Evolutionary conservation across 2,113 vertebrate genomes (phyloP).

Genomic region (Peromyscus maniculatus): DNA sequence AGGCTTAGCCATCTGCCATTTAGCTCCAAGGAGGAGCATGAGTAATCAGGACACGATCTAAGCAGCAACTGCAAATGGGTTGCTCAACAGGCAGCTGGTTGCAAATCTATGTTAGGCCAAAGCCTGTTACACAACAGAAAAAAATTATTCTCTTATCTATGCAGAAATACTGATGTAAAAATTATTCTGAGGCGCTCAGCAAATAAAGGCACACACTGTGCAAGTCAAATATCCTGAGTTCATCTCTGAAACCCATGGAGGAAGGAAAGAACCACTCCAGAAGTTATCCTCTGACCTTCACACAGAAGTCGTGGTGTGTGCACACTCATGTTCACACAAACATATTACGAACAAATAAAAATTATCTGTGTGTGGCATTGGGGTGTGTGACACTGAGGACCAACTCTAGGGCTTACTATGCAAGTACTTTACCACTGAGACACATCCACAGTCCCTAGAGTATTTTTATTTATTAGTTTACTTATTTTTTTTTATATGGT

Average conservation of each 20-base stretch:
- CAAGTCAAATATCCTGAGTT: background rate
- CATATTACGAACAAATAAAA: background rate
- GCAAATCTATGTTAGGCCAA: background rate
- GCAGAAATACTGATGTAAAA: background rate
- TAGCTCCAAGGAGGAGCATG: background rate
- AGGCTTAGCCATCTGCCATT: background rate
- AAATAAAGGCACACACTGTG: too few relatives aligned
- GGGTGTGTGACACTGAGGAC: background rate
- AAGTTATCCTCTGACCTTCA: background rate
- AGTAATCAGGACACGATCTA: background rate
- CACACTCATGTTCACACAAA: background rate
- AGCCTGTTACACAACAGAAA: background rate
- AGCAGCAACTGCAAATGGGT: background rate
- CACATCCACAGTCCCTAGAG: too few relatives aligned
- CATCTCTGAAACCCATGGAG: background rate
- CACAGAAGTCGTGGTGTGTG: too few relatives aligned
- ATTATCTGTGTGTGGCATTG: background rate
- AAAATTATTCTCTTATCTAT: background rate
- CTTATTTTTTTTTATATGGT: background rate
- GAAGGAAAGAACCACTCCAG: background rate
- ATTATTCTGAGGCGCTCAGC: background rate
- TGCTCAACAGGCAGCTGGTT: background rate
- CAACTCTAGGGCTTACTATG: background rate
- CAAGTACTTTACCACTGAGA: background rate
- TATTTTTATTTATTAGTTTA: background rate